A percentile compares a stretch with the other conserved stretches of the same genome.
These are phyloP conservation scores for Odontesthes bonariensis DNA, from an alignment of 2,113 vertebrate species.

Conservation along the genomic window DNA sequence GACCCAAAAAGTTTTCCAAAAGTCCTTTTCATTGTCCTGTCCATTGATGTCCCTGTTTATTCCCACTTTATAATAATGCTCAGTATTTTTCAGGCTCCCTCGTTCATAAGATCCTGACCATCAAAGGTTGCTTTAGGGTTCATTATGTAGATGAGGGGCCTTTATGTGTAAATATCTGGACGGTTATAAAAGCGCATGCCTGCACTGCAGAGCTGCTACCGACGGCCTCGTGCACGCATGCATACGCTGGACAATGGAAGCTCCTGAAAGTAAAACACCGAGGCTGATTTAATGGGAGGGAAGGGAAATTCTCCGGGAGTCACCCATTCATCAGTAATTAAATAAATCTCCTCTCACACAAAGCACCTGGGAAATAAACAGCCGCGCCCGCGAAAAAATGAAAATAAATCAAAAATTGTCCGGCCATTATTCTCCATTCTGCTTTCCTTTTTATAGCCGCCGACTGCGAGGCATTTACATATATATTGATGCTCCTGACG, in stretches of 20 bases:
- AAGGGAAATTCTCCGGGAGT: conserved; percentile 40
- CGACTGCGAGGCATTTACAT: conserved; percentile 66
- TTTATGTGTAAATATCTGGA: conserved; percentile 1
- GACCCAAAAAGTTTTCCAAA: no score
- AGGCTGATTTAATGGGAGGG: conserved; percentile 28
- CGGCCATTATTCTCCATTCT: conserved; percentile 47
- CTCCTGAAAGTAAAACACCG: conserved; percentile 27
- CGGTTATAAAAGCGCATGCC: not conserved
- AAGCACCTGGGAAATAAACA: conserved; percentile 68
- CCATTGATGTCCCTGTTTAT: no score
- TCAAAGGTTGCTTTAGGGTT: not conserved
- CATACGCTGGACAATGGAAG: not conserved
- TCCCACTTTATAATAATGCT: no score
- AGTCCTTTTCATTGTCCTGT: no score
- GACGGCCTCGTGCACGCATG: no score
- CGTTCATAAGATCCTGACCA: no score
- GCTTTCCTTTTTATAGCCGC: conserved; percentile 44
- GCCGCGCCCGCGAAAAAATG: conserved; percentile 48
- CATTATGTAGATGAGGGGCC: conserved; percentile 1
- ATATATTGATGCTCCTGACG: conserved; percentile 66
- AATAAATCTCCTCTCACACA: conserved; percentile 61
- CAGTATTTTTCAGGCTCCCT: not conserved
- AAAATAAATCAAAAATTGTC: conserved; percentile 55
- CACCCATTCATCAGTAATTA: conserved; percentile 64
- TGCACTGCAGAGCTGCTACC: not conserved